Evolutionary conservation across 92 coral and sea anemone species (phyloP).

Genomic region (Micromussa lordhowensis): DNA sequence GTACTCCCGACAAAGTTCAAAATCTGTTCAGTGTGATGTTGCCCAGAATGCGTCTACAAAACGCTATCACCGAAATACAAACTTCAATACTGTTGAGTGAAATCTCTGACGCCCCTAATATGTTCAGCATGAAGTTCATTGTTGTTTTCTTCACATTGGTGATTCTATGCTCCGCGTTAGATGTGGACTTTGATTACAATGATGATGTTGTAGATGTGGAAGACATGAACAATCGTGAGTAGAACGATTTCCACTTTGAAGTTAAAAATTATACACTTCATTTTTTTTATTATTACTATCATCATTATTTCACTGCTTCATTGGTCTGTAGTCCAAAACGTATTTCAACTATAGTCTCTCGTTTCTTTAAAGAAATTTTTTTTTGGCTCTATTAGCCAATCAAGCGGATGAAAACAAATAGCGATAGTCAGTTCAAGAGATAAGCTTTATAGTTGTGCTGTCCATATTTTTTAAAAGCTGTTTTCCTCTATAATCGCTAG

Average conservation of each 20-base stretch:
- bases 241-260: not conserved
- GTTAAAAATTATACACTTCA: not conserved
- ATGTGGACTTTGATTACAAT: not conserved
- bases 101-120: not conserved
- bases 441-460: not conserved
- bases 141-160: not conserved
- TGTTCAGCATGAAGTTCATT: not conserved
- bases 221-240: slow-evolving; percentile 7
- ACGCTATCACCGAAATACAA: slow-evolving; percentile 62
- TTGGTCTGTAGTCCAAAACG: not conserved
- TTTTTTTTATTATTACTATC: not conserved
- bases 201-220: not conserved
- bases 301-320: not conserved
- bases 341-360: not conserved
- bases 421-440: not conserved
- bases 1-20: not conserved
- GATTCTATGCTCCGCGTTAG: slow-evolving; percentile 8
- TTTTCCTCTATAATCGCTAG: not conserved
- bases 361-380: not conserved
- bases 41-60: slow-evolving; percentile 26
- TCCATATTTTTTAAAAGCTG: not conserved
- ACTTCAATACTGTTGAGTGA: not conserved
- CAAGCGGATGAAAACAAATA: not conserved
- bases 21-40: not conserved
- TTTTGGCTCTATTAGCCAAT: not conserved